Evolutionary conservation across 2,113 vertebrate genomes (phyloP).

Genomic region (Promerops cafer): DNA sequence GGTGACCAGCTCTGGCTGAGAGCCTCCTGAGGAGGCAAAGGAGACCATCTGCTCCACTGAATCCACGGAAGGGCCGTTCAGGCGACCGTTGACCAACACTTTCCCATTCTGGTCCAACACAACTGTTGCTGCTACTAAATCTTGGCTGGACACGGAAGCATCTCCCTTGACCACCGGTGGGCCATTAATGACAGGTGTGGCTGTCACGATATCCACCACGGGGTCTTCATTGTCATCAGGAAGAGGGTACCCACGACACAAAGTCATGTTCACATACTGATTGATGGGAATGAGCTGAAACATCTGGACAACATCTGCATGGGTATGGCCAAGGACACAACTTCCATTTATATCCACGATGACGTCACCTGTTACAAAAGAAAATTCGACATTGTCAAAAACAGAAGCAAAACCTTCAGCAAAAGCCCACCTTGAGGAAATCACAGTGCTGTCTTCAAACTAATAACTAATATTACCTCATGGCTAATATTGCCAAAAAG

Average conservation of each 20-base stretch:
- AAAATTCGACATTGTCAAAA: not conserved
- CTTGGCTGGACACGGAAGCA: constrained; percentile 70
- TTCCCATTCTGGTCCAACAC: constrained; percentile 76
- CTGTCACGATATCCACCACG: constrained; percentile 71
- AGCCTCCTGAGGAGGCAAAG: constrained; percentile 76
- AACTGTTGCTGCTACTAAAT: constrained; percentile 68
- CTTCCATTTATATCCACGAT: constrained; percentile 93
- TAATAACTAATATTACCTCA: not conserved
- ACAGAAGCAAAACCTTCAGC: accelerated
- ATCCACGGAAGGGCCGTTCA: constrained; percentile 71
- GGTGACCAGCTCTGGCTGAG: constrained; percentile 90
- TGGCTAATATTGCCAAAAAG: not conserved
- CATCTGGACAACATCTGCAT: constrained; percentile 98
- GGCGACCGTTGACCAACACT: constrained; percentile 76
- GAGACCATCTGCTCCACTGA: constrained; percentile 71
- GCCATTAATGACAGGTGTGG: constrained; percentile 79
- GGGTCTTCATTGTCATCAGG: constrained; percentile 87
- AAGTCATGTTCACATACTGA: constrained; percentile 92
- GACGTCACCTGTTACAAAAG: constrained; percentile 85
- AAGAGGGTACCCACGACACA: constrained; percentile 95
- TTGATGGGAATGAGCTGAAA: constrained; percentile 92
- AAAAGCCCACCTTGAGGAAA: not conserved
- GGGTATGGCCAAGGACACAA: constrained; percentile 95
- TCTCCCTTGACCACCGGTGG: constrained; percentile 74
- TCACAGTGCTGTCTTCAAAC: not conserved